Evolutionary conservation across 1,140 invertebrate species (phyloP).

Genomic region (Drosophila subpulchrella): DNA sequence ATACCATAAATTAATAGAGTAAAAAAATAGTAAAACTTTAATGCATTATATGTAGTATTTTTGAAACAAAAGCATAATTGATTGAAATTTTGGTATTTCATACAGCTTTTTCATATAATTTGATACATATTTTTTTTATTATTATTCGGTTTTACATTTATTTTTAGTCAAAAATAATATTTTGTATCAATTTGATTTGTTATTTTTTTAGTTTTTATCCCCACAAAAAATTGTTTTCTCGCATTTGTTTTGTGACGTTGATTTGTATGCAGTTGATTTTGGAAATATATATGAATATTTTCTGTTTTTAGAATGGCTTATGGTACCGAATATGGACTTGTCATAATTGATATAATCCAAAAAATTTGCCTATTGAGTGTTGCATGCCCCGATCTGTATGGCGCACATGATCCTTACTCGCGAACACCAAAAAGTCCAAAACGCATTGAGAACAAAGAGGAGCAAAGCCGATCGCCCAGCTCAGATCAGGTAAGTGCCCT

Average conservation of each 20-base stretch:
- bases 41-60: slow-evolving; percentile 18
- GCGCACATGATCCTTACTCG: slow-evolving; percentile 94
- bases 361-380: slow-evolving; percentile 95
- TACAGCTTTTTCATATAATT: slow-evolving; percentile 5
- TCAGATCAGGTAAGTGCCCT: slow-evolving; percentile 93
- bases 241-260: slow-evolving; percentile 34
- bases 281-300: slow-evolving; percentile 65
- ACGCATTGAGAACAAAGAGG: slow-evolving; percentile 87
- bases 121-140: not conserved
- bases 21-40: slow-evolving; percentile 9
- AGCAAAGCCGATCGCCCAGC: slow-evolving; percentile 93
- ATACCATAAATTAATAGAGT: slow-evolving; percentile 12
- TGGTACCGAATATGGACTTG: slow-evolving; percentile 97
- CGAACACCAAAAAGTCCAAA: slow-evolving; percentile 93
- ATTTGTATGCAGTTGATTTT: slow-evolving; percentile 72
- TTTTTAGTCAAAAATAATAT: too few relatives aligned
- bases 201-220: slow-evolving; percentile 3
- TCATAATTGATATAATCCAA: slow-evolving; percentile 97
- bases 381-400: slow-evolving; percentile 94
- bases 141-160: not conserved
- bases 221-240: slow-evolving; percentile 5
- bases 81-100: slow-evolving; percentile 1
- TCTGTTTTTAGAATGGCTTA: slow-evolving; percentile 93
- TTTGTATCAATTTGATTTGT: not conserved
- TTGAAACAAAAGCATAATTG: not conserved